Evolutionary conservation across 2,797 vertebrate species (phyloP).

Genomic region (Scleropages formosus): DNA sequence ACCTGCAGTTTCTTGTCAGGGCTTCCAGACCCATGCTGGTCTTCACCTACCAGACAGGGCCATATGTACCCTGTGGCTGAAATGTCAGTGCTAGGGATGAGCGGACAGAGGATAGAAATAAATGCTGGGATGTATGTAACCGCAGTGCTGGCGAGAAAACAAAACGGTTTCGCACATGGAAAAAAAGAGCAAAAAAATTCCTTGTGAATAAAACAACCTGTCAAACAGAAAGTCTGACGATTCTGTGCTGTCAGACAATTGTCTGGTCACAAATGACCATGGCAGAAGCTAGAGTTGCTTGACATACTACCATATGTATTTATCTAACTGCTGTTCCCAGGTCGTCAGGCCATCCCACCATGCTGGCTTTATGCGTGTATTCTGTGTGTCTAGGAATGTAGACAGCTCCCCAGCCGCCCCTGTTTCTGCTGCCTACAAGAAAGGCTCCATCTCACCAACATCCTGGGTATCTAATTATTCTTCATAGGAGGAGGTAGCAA

Average conservation of each 20-base stretch:
- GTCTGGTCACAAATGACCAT: neutral
- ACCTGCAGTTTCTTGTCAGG: neutral
- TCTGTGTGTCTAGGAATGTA: neutral
- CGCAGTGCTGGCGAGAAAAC: neutral
- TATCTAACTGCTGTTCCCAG: too few relatives aligned
- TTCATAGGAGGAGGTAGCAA: slow-evolving; percentile 1
- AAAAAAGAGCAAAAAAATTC: neutral
- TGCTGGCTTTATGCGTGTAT: neutral
- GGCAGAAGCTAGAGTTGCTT: neutral
- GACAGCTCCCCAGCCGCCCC: neutral
- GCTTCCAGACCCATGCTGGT: neutral
- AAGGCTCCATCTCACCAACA: neutral
- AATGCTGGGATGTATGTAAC: slow-evolving; percentile 2
- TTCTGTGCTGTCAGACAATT: neutral
- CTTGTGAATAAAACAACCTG: neutral
- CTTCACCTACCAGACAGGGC: neutral
- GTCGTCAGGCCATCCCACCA: too few relatives aligned
- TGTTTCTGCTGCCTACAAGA: neutral
- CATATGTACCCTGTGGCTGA: neutral
- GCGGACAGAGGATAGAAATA: neutral
- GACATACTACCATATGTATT: too few relatives aligned
- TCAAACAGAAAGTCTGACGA: neutral
- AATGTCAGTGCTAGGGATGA: slow-evolving; percentile 9
- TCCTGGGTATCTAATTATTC: neutral
- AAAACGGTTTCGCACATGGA: neutral